Evolutionary conservation across 2,113 vertebrate genomes (phyloP).

Genomic region (Aegypius monachus): DNA sequence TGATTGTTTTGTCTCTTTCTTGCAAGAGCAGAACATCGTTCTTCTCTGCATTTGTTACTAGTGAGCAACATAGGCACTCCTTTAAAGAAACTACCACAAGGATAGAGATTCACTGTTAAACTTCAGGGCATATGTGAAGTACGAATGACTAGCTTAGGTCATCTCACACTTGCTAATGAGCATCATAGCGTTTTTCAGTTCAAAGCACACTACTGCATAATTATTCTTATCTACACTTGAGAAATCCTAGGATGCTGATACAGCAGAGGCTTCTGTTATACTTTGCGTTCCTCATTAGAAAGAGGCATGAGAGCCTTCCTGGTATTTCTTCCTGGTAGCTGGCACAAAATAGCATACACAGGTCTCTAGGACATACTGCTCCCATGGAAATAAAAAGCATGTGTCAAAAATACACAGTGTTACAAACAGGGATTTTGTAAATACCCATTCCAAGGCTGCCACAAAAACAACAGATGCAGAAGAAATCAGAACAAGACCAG

Average conservation of each 20-base stretch:
- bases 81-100: neutral
- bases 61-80: neutral
- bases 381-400: neutral
- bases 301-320: neutral
- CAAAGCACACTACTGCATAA: neutral
- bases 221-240: neutral
- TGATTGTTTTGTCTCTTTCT: neutral
- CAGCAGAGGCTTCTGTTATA: neutral
- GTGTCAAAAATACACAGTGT: neutral
- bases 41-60: neutral
- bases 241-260: neutral
- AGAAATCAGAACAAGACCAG: neutral
- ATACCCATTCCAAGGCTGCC: neutral
- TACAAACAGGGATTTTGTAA: neutral
- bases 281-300: neutral
- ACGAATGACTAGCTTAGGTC: neutral
- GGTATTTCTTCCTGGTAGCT: neutral
- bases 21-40: neutral
- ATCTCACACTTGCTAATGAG: neutral
- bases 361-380: neutral
- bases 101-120: neutral
- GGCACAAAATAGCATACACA: neutral
- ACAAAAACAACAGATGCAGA: neutral
- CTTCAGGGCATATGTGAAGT: neutral
- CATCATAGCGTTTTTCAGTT: neutral